A percentile compares a stretch with the other conserved stretches of the same genome.
Conservation (phyloP, 2,113 vertebrate genomes). For the Uropsilus gracilis region DNA sequence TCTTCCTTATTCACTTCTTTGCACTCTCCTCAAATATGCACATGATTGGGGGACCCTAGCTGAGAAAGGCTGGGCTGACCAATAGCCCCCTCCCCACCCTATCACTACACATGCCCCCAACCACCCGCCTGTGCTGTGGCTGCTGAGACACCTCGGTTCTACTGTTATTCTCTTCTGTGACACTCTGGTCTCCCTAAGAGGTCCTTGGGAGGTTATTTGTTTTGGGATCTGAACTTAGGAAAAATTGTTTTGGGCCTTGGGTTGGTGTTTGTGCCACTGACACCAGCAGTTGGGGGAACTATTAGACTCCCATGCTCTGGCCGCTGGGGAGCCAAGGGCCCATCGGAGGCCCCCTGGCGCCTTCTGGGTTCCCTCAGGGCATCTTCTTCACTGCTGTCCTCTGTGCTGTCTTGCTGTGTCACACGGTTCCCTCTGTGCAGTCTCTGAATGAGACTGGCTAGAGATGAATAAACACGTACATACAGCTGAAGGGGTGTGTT, state of each 20-base stretch:
- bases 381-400: background rate
- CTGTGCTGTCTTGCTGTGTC: background rate
- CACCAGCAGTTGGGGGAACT: background rate
- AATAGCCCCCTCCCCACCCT: rapidly evolving
- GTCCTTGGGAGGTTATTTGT: constrained; percentile 14
- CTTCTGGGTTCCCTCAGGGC: background rate
- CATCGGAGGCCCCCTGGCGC: background rate
- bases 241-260: background rate
- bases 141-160: background rate
- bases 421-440: background rate
- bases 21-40: background rate
- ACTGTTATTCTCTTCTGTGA: background rate
- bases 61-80: background rate
- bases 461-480: constrained; percentile 14
- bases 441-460: background rate
- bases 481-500: background rate
- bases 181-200: background rate
- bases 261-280: constrained; percentile 14
- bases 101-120: background rate
- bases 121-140: background rate
- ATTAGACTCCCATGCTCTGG: constrained; percentile 5
- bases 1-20: background rate
- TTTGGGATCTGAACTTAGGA: constrained; percentile 29
- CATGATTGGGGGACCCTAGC: background rate
- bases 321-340: too few relatives aligned